Evolutionary conservation across 1,140 invertebrate species (phyloP), one percentile per base, ranked within the genome.

Genomic region (Euura saliciscinereae): DNA sequence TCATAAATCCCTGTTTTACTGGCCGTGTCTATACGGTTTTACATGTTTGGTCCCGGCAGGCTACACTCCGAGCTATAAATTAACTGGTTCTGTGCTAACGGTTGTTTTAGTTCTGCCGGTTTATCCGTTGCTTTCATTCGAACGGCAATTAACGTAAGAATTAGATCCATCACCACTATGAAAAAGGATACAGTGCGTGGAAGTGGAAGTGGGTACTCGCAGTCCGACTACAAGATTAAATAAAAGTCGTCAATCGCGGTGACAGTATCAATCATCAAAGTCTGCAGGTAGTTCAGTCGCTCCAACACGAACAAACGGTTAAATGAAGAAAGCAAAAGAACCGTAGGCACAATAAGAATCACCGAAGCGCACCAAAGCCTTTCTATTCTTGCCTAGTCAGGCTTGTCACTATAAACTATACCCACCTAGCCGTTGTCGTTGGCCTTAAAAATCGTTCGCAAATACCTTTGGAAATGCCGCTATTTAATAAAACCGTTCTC

Each of bases 341-440:
- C 28, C 28, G 28, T 28, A 28, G 28, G 28, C 28, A n/a, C 51
- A 59, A 59, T n/a, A n/a, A 59, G 51, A 59, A 59, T 59, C 51
- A n/a, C 51, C 51, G 51, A 59, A 59, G 51, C 51, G 51, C 51
- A 59, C 51, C 51, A 59, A 59, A 59, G 51, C 51, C 5, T 59
- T 6, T 59, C 5, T n/a, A 59, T 59, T 59, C 51, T n/a, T n/a
- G 51, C 13, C 28, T 28, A 28, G 28, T 28, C 28, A 28, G 28
- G 28, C 28, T 28, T 28, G 28, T 28, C 28, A 28, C 28, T 64
- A 64, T 64, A 64, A 10, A 10, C 59, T 13, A 64, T 10, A 64
- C 8, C 8, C 8, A 13, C 8, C 59, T 64, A 64, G 8, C 8
- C 8, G 13, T 10, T 64, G 59, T 13, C 59, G 8, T 13, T 13